These are phyloP conservation scores for Tholera decimalis DNA, from an alignment of 2,888 invertebrate genomes.

Conservation along the genomic window DNA sequence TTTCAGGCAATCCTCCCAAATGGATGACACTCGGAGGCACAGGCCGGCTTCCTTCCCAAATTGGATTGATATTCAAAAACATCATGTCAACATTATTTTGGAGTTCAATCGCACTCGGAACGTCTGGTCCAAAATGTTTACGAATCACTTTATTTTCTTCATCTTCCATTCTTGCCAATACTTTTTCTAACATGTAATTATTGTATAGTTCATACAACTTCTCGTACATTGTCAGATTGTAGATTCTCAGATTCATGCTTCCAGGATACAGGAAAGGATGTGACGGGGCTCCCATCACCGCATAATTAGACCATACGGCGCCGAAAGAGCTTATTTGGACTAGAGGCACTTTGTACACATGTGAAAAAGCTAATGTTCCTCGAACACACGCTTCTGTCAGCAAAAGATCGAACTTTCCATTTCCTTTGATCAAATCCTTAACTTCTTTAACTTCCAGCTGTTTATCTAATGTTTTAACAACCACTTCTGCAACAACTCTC, in stretches of 20 bases:
- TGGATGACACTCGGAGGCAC: conserved; percentile 79
- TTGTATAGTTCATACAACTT: conserved; percentile 67
- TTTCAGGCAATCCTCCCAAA: conserved; percentile 75
- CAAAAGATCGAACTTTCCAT: conserved; percentile 71
- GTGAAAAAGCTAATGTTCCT: conserved; percentile 59
- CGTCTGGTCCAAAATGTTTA: conserved; percentile 66
- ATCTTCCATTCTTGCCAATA: conserved; percentile 38
- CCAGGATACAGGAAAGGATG: conserved; percentile 74
- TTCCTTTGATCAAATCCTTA: conserved; percentile 63
- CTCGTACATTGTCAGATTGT: conserved; percentile 70
- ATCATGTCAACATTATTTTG: conserved; percentile 75
- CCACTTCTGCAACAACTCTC: conserved; percentile 7
- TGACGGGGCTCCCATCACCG: conserved; percentile 67
- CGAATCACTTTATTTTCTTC: conserved; percentile 58
- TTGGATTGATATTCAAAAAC: conserved; percentile 81
- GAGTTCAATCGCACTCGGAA: conserved; percentile 63
- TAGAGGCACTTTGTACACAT: conserved; percentile 71
- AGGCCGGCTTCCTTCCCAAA: conserved; percentile 78
- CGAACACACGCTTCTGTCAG: conserved; percentile 69
- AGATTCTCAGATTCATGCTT: conserved; percentile 52
- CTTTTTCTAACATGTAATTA: conserved; percentile 48
- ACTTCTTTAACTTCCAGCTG: conserved; percentile 63
- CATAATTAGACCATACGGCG: conserved; percentile 47
- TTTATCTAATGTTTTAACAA: conserved; percentile 47
- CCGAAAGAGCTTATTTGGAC: conserved; percentile 75